Conservation (phyloP, 2,113 vertebrate genomes). For the Condylura cristata region DNA sequence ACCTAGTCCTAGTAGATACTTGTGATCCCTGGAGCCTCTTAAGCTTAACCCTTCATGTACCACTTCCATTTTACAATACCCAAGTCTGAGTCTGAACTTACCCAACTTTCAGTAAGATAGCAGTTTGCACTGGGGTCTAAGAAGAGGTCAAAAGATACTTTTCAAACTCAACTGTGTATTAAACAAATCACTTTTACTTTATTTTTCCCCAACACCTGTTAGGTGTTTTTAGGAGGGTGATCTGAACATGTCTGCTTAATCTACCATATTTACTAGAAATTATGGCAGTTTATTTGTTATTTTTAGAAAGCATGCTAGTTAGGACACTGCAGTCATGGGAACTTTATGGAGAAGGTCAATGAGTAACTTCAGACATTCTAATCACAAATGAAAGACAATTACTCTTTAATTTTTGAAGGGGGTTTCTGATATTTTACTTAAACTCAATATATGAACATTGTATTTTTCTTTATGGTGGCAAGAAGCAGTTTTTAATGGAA, state of each 20-base stretch:
- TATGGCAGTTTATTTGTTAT: slow-evolving; percentile 2
- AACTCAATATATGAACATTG: slow-evolving; percentile 3
- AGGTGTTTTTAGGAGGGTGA: neutral
- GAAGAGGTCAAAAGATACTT: neutral
- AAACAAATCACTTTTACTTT: neutral
- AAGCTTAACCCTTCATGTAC: neutral
- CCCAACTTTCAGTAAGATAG: neutral
- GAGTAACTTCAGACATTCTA: slow-evolving; percentile 25
- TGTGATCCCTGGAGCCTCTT: neutral
- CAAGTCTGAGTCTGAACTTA: neutral
- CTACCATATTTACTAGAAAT: slow-evolving; percentile 43
- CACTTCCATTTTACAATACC: neutral
- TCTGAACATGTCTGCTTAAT: neutral
- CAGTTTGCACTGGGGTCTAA: neutral
- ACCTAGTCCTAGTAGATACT: neutral
- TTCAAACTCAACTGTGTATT: neutral
- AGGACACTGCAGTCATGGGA: neutral
- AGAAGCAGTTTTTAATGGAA: neutral
- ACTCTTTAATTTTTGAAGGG: neutral
- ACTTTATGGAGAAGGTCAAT: slow-evolving; percentile 37
- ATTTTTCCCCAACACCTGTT: slow-evolving; percentile 1
- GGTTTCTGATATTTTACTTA: neutral
- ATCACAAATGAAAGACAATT: neutral
- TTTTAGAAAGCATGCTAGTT: slow-evolving; percentile 34
- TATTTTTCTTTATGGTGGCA: slow-evolving; percentile 43